Evolutionary conservation across 2,113 vertebrate genomes (phyloP).

Genomic region (Strix aluco): DNA sequence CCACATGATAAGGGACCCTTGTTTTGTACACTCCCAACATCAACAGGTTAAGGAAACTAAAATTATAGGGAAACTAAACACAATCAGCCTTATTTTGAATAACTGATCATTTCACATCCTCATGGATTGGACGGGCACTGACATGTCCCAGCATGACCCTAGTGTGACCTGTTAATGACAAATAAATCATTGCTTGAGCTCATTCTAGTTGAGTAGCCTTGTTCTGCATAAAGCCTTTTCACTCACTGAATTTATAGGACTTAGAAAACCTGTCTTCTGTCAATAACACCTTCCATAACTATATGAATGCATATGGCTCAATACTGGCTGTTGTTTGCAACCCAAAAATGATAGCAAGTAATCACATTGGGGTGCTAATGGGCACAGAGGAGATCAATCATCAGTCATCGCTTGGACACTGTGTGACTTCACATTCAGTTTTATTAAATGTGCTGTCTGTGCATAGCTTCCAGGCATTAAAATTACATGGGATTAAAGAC

Average conservation of each 20-base stretch:
- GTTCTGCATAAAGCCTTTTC: neutral
- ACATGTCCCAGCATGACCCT: neutral
- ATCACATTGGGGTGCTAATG: neutral
- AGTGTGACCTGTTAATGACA: neutral
- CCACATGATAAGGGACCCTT: neutral
- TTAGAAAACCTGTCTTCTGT: neutral
- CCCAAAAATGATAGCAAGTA: neutral
- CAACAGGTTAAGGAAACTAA: neutral
- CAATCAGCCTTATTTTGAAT: neutral
- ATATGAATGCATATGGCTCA: neutral
- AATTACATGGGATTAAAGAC: neutral
- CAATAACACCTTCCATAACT: neutral
- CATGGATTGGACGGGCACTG: neutral
- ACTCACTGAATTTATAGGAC: fast-evolving
- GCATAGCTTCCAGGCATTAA: constrained; percentile 1
- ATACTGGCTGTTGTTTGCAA: neutral
- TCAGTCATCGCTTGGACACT: neutral
- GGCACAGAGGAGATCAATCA: neutral
- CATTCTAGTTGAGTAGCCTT: neutral
- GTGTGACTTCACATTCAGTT: neutral
- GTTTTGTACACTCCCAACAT: neutral
- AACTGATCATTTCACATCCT: neutral
- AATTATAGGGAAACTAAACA: neutral
- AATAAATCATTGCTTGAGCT: neutral
- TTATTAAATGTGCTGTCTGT: neutral